Evolutionary conservation across 2,113 vertebrate genomes (phyloP).

Genomic region (Melanotaenia duboulayi): DNA sequence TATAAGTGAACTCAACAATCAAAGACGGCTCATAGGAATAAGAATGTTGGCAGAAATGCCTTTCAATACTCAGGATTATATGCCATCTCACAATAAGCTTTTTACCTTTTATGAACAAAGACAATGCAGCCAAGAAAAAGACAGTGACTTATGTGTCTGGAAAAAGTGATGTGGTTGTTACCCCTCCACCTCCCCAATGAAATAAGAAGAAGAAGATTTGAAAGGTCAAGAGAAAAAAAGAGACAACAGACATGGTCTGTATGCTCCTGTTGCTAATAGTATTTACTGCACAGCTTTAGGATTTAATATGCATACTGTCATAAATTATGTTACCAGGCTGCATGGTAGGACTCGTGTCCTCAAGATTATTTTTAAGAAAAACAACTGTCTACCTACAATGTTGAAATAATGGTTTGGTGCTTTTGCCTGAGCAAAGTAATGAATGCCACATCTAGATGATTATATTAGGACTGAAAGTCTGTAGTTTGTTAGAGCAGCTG

Average conservation of each 20-base stretch:
- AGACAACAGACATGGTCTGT: background rate
- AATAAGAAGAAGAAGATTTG: background rate
- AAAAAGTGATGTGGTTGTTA: slow-evolving; percentile 8
- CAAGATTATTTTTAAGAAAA: background rate
- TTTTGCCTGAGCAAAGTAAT: slow-evolving; percentile 7
- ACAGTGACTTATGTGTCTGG: slow-evolving; percentile 31
- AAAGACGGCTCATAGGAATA: slow-evolving; percentile 17
- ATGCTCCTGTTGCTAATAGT: background rate
- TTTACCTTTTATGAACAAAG: slow-evolving; percentile 45
- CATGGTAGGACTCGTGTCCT: no score
- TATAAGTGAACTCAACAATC: slow-evolving; percentile 34
- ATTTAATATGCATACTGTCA: background rate
- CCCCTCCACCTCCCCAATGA: no score
- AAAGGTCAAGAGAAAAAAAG: background rate
- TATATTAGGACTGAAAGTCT: slow-evolving; percentile 1
- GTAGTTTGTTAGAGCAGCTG: no score
- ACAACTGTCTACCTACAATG: background rate
- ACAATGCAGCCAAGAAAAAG: slow-evolving; percentile 16
- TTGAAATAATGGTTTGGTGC: background rate
- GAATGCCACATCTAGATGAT: background rate
- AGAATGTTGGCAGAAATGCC: slow-evolving; percentile 36
- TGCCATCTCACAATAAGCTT: slow-evolving; percentile 22
- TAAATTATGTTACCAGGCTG: no score
- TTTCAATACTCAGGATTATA: slow-evolving; percentile 35
- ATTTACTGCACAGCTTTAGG: background rate